phyloP scores from a whole-genome alignment of 2,797 vertebrate species.

The Macropodus opercularis region DNA sequence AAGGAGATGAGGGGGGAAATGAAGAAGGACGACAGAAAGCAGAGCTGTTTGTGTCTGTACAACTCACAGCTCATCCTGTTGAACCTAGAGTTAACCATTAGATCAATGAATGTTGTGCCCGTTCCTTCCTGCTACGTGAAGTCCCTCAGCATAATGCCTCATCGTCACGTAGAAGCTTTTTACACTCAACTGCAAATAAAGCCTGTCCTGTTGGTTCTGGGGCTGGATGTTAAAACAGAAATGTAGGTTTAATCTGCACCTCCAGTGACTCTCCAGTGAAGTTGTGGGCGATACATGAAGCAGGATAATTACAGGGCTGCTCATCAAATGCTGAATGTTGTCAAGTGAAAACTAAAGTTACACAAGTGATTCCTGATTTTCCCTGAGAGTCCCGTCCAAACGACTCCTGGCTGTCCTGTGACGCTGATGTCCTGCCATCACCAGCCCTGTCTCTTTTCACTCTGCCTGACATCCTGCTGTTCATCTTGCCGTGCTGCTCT shows the following conservation, averaged over 20 bases:
- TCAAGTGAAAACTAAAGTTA: too few relatives aligned
- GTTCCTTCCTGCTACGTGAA: slow-evolving; percentile 2
- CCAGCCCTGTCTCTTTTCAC: too few relatives aligned
- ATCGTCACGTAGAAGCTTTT: background rate
- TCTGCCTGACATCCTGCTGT: too few relatives aligned
- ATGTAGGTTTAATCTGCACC: background rate
- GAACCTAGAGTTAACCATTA: slow-evolving; percentile 7
- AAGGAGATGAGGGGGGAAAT: background rate
- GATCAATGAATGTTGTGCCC: slow-evolving; percentile 7
- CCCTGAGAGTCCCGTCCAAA: too few relatives aligned
- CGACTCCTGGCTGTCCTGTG: too few relatives aligned
- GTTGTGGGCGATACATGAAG: background rate
- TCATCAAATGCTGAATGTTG: too few relatives aligned
- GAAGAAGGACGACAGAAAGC: background rate
- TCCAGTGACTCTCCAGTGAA: too few relatives aligned
- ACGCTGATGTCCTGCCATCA: too few relatives aligned
- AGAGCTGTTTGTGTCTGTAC: background rate
- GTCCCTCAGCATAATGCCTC: background rate
- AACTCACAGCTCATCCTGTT: background rate
- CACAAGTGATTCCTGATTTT: too few relatives aligned
- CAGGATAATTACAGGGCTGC: background rate
- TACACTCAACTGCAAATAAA: background rate
- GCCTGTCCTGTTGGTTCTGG: background rate
- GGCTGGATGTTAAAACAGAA: background rate
- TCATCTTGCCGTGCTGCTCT: too few relatives aligned